Evolutionary conservation across 2,888 invertebrate genomes (phyloP), one percentile per base, ranked within the genome.

Genomic region (Adineta ricciae): DNA sequence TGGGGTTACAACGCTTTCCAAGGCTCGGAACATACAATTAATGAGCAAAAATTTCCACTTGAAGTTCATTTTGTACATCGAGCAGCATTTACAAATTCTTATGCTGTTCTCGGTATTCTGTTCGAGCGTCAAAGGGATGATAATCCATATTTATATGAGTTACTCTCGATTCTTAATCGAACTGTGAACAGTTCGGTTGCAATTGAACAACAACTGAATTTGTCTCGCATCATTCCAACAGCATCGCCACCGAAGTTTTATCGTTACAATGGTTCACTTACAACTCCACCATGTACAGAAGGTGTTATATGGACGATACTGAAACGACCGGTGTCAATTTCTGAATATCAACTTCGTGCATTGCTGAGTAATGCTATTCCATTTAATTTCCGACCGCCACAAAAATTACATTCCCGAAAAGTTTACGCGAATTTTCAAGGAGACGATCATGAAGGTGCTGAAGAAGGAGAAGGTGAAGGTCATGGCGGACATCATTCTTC

Each of bases 251-350:
- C 83, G 21, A 38, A 73, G 7, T 85, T 83, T 41, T 85, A 85
- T 82, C 73, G 85, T 36, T 85, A 85, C 49, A 56, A 41, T 38
- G 85, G 85, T 11, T 83, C 83, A 36, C 38, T 85, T 49, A 85
- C 85, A 27, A 85, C 85, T 46, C 85, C 85, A 32, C 85, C 85
- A 32, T 85, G 85, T 49, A 84, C 78, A 16, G 85, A 85, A 84
- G 85, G 83, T 78, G 56, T 85, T 27, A 83, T 84, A 27, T 85
- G 85, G 85, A 85, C 83, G 46, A 16, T 85, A 24, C 52, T 85
- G 27, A 24, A 50, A 73, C 56, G 46, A 50, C 52, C 83, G n/a
- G 49, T 85, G 36, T 41, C 73, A 49, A 85, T 85, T n/a, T 85
- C 85, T 32, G n/a, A 52, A 36, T 50, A 36, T 41, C 85, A 85